Evolutionary conservation across 2,113 vertebrate species (phyloP), one percentile per base, ranked within the genome.

Genomic region (Protobothrops mucrosquamatus): DNA sequence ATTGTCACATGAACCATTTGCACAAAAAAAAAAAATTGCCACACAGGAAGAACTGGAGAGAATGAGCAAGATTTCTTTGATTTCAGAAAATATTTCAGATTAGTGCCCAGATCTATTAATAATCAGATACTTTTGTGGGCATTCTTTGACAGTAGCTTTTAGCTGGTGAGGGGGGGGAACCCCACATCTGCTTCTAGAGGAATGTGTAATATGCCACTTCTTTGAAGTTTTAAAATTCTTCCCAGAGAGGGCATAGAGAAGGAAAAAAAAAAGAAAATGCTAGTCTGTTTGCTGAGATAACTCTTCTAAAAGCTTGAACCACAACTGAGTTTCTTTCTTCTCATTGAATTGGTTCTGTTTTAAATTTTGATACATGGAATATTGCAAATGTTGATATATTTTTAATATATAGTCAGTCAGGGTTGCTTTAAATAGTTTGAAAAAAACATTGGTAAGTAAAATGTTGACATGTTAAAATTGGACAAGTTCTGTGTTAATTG

Each of bases 1-100:
- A 96, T 97, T 97, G 97, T 97, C 96, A 89, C 46, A 90, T 96
- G 74, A 94, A 96, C 94, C 91, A 94, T 94, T 11, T n/a, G 92
- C 88, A 93, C 14, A 61, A 46, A 94, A 95, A 97, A 97, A 97
- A 95, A n/a, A 6, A 93, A 96, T 90, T 64, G 92, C 92, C 95
- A 88, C 81, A 93, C 24, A 88, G 95, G 26, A 39, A 1, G 0
- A 48, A 14, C 34, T 4, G n/a, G 43, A 23, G 56, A 23, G 26
- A 48, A 85, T 15, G 24, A 23, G 43, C 48, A 11, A 87, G 39
- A 23, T 48, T 43, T 95, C 69, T 88, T 59, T 94, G 89, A 92
- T 88, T 96, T 95, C 39, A 97, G 93, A 95, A 95, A 81, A 91
- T 95, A 69, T 91, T 96, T 95, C 89, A 95, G 91, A 92, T 91